Percentiles rank a stretch among this genome's conserved stretches.
These are phyloP conservation scores for Callyntrura guangdongensis DNA, from an alignment of 2,888 invertebrate genomes.

Conservation along the genomic window DNA sequence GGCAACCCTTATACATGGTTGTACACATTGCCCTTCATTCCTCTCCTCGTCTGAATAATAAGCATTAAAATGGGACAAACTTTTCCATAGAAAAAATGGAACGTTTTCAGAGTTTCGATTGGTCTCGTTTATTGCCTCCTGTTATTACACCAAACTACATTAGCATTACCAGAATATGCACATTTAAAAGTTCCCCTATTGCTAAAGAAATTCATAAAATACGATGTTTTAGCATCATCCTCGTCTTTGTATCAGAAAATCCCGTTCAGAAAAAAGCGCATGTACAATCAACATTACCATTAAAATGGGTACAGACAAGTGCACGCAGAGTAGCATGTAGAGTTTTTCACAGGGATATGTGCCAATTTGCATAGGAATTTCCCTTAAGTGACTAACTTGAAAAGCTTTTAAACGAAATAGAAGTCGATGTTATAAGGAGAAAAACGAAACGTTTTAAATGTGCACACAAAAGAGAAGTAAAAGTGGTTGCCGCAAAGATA, in stretches of 20 bases:
- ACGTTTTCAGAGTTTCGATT: slow-evolving; percentile 48
- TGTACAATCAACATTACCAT: too few species aligned
- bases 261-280: too few species aligned
- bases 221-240: slow-evolving; percentile 18
- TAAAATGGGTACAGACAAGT: neutral
- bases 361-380: slow-evolving; percentile 70
- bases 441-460: slow-evolving; percentile 10
- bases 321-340: neutral
- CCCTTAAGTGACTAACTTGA: slow-evolving; percentile 49
- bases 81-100: slow-evolving; percentile 41
- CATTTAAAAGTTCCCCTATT: too few species aligned
- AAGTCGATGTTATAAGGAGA: neutral
- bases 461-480: slow-evolving; percentile 1
- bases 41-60: slow-evolving; percentile 29
- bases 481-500: neutral
- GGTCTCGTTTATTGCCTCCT: slow-evolving; percentile 55
- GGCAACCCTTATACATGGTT: too few species aligned
- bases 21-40: too few species aligned
- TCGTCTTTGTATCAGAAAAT: neutral
- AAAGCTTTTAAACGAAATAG: slow-evolving; percentile 58
- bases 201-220: too few species aligned
- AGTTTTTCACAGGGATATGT: slow-evolving; percentile 43
- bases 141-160: too few species aligned
- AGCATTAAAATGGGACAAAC: slow-evolving; percentile 15
- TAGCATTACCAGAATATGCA: too few species aligned